phyloP scores from a whole-genome alignment of 2,888 invertebrate genomes.

The Phengaris arion region DNA sequence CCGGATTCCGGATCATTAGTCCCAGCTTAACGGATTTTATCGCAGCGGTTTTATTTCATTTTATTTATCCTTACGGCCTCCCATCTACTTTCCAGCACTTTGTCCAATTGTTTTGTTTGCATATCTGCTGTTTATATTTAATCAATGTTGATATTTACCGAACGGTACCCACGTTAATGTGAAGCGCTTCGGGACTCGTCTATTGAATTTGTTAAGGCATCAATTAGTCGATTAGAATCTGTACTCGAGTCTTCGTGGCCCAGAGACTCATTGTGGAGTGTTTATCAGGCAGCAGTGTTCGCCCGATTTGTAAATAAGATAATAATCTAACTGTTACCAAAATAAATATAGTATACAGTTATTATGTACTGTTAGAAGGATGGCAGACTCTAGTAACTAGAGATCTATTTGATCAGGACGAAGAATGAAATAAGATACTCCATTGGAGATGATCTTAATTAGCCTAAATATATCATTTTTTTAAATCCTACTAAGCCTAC shows the following conservation, averaged over 20 bases:
- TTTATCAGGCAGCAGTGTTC: constrained; percentile 16
- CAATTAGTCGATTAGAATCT: constrained; percentile 60
- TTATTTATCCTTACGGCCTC: too few relatives aligned
- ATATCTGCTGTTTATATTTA: too few relatives aligned
- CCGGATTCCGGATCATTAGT: background rate
- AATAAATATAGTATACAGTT: constrained; percentile 19
- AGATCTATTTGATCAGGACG: too few relatives aligned
- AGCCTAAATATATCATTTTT: too few relatives aligned
- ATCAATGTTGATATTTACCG: background rate
- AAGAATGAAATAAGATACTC: too few relatives aligned
- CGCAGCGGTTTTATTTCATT: background rate
- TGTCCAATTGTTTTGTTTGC: too few relatives aligned
- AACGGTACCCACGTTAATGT: background rate
- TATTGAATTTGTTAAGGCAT: constrained; percentile 60
- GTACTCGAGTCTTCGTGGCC: constrained; percentile 21
- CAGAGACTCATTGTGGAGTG: background rate
- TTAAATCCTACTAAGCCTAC: too few relatives aligned
- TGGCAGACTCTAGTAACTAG: too few relatives aligned
- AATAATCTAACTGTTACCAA: constrained; percentile 2
- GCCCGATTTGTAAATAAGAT: constrained; percentile 23
- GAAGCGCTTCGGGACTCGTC: constrained; percentile 40
- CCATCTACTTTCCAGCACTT: too few relatives aligned
- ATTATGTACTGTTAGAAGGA: background rate
- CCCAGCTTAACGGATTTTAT: background rate
- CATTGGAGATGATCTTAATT: too few relatives aligned